Evolutionary conservation across 2,797 vertebrate genomes (phyloP).

Genomic region (Epinephelus coioides): DNA sequence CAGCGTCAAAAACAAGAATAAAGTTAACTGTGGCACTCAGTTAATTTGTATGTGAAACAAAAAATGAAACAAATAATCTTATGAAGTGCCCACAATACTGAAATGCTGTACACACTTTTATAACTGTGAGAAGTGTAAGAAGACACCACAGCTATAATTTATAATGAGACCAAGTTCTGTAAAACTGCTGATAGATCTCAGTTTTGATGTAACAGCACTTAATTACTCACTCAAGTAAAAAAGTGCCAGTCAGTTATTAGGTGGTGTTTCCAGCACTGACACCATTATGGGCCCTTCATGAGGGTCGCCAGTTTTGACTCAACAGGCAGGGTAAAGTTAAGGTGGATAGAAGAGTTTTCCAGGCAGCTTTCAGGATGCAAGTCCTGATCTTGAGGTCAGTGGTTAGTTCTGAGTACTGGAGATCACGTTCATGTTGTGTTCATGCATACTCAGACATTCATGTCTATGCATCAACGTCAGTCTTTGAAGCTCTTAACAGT

Average conservation of each 20-base stretch:
- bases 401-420: slow-evolving; percentile 13
- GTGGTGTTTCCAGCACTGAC: slow-evolving; percentile 12
- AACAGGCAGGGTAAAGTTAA: background rate
- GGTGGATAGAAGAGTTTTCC: slow-evolving; percentile 9
- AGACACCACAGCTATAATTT: background rate
- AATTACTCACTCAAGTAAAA: background rate
- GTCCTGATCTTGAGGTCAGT: background rate
- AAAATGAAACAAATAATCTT: background rate
- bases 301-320: slow-evolving; percentile 11
- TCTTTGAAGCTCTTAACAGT: background rate
- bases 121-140: background rate
- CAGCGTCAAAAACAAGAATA: slow-evolving; percentile 15
- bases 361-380: slow-evolving; percentile 12
- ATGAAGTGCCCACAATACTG: slow-evolving; percentile 12
- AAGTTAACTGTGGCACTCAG: background rate
- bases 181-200: background rate
- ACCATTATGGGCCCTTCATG: slow-evolving; percentile 7
- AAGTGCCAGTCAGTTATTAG: background rate
- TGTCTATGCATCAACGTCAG: background rate
- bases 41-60: background rate
- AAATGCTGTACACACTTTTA: slow-evolving; percentile 2
- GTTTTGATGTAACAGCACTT: background rate
- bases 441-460: background rate
- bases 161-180: background rate
- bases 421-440: slow-evolving; percentile 3